Base-by-base conservation (phyloP, 1,140 invertebrate genomes). In the Pygmarrhopalites habei region DNA sequence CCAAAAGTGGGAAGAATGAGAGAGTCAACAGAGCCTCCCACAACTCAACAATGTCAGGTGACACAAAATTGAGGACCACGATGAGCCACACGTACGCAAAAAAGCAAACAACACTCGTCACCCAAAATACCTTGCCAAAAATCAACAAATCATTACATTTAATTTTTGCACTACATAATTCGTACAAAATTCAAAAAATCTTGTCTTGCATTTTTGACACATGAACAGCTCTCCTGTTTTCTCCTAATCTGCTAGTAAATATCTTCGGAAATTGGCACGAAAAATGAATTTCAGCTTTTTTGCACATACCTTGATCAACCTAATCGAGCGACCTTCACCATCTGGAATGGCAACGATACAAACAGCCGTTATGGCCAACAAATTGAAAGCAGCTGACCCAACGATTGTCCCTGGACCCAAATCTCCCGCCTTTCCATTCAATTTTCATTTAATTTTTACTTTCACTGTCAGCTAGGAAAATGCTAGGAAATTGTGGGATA, bases 11-110 rank as follows among this genome's bases (percentile, higher is more conserved):
- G 72, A 85, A 85, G 41, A 84, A 76, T 0, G 83, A 63, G 28
- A 85, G 77, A 0, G 84, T 86, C 10, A 85, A 61, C 12, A 80
- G 72, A 0, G 82, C 82, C 70, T 86, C 84, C 83, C 83, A 85
- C 0, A 83, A 60, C 32, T 84, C 82, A 5, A 86, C 78, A 23
- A 72, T 71, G 53, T 82, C 72, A 0, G 79, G 79, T 0, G 79
- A 74, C 17, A 73, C 66, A 12, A 72, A 74, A 15, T 81, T 67
- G n/a, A 85, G 73, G 43, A 85, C 79, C 12, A 85, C 67, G 26
- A 83, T 73, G 7, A 86, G 75, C 84, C 84, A 86, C n/a, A 85
- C 71, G 73, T 85, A 86, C 0, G 84, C 83, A 64, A 84, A 80
- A 3, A 84, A 68, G 52, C 78, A 78, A 72, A 82, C 85, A 43